Base-by-base conservation (phyloP, 2,113 vertebrate species). In the Nanorana parkeri region DNA sequence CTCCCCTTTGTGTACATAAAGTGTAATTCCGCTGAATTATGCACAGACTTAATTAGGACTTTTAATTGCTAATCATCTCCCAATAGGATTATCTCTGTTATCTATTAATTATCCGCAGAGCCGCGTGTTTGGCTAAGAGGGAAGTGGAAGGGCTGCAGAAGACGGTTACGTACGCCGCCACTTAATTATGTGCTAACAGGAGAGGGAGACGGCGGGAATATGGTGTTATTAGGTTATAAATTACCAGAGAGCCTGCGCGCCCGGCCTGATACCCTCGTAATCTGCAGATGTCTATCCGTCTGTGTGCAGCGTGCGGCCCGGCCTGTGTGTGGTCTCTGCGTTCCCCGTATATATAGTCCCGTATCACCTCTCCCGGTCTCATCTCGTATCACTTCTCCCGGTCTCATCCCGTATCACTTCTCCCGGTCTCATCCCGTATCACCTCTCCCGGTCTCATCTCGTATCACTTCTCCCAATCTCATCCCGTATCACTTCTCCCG, bases 51-150 rank as follows among this genome's bases (percentile, higher is more conserved):
- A 92, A 92, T 92, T 91, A 92, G 91, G 89, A 91, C 90, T 92
- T 92, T 91, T 92, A 92, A 92, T 91, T 92, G 91, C 89, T 91
- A 90, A 91, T 92, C 90, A 90, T 91, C 90, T 92, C 91, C 90
- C 91, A 87, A 85, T 87, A 91, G 91, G 91, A 91, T 91, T 91
- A 91, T 85, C 88, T 80, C 84, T 87, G 86, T 88, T 90, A 89
- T 91, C 90, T 92, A 90, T 92, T 92, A 91, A 92, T 92, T 92
- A 91, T 89, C 88, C 85, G 86, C 84, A 84, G 84, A 89, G 88
- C 87, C 84, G 87, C 86, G 81, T 89, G 91, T 91, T 92, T 92
- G 90, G 88, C 86, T 88, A 89, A 89, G 89, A 87, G 85, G 82
- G 80, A 72, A 90, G 87, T 81, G 90, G 87, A 88, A 86, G 85